phyloP scores from a whole-genome alignment of 2,113 vertebrate species.

The Tachysurus fulvidraco region DNA sequence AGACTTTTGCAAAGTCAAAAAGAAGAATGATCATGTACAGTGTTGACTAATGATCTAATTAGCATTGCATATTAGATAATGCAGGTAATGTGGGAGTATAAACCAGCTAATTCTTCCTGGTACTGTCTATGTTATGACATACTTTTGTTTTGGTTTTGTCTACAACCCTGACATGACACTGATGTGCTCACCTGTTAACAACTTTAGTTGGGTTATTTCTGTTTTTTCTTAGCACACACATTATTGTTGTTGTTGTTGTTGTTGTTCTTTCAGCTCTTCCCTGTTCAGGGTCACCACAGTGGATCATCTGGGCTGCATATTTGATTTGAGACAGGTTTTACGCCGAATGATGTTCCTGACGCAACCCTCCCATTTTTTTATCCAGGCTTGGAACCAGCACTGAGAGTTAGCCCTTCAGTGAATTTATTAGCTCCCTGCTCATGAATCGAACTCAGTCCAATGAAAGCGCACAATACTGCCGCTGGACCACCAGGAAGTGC shows the following conservation, averaged over 20 bases:
- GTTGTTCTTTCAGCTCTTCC: too few relatives aligned
- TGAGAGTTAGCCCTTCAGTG: too few relatives aligned
- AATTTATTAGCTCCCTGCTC: too few relatives aligned
- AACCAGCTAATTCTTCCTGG: not conserved
- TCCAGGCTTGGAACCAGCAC: too few relatives aligned
- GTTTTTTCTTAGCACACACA: not conserved
- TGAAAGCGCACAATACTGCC: too few relatives aligned
- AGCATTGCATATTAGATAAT: not conserved
- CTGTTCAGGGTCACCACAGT: too few relatives aligned
- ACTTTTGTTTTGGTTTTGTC: not conserved
- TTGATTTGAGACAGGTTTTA: too few relatives aligned
- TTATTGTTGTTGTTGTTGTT: not conserved
- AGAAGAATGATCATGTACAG: not conserved
- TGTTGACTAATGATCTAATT: not conserved
- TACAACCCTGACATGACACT: not conserved
- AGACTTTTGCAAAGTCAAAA: not conserved
- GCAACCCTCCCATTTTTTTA: too few relatives aligned
- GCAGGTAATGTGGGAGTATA: not conserved
- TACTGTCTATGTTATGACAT: not conserved
- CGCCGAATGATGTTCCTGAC: too few relatives aligned
- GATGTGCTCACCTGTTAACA: not conserved
- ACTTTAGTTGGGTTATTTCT: not conserved
- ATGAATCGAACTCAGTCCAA: too few relatives aligned
- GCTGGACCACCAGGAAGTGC: too few relatives aligned
- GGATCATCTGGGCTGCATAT: too few relatives aligned